These are phyloP conservation scores for Lycia hirtaria DNA, from an alignment of 2,888 invertebrate species.

Conservation along the genomic window DNA sequence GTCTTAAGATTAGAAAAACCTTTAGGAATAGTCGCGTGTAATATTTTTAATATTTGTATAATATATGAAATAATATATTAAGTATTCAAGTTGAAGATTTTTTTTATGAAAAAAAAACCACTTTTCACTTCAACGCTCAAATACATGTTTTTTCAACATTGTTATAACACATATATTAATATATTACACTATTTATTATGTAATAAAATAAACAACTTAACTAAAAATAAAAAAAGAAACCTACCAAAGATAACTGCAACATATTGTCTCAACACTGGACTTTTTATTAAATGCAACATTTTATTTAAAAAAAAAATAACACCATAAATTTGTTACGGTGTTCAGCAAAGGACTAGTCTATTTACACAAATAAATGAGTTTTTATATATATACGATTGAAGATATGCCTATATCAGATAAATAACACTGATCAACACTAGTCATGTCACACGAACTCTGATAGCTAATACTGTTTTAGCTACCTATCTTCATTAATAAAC, in stretches of 20 bases:
- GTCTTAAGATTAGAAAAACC: no score
- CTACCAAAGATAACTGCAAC: slow-evolving; percentile 22
- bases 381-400: not conserved
- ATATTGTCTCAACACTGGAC: slow-evolving; percentile 23
- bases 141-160: no score
- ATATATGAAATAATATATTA: no score
- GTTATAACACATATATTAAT: no score
- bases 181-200: not conserved
- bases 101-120: no score
- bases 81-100: no score
- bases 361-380: not conserved
- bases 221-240: not conserved
- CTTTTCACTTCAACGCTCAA: no score
- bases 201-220: not conserved
- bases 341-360: not conserved
- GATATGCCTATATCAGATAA: slow-evolving; percentile 5
- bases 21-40: no score
- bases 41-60: no score
- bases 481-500: no score
- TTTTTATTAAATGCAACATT: slow-evolving; percentile 16
- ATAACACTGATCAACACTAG: not conserved
- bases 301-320: not conserved
- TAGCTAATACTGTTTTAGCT: not conserved
- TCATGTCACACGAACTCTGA: not conserved
- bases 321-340: not conserved